Evolutionary conservation across 2,888 invertebrate genomes (phyloP).

Genomic region (Chymomyza caudatula): DNA sequence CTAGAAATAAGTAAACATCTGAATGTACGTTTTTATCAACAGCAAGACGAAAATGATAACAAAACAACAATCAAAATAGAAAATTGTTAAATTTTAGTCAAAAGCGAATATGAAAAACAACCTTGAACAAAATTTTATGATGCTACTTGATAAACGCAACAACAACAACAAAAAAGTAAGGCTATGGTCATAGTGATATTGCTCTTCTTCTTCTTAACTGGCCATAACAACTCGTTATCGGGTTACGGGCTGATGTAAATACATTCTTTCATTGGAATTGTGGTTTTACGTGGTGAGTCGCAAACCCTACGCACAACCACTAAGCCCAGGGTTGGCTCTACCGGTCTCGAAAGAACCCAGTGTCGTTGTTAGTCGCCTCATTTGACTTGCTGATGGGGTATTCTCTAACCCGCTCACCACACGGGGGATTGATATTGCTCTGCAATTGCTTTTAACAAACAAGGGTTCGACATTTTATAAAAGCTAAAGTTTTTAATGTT

Average conservation of each 20-base stretch:
- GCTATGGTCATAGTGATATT: neutral
- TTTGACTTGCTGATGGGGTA: too few species aligned
- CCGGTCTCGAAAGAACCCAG: too few species aligned
- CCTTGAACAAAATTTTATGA: conserved; percentile 41
- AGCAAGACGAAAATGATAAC: conserved; percentile 34
- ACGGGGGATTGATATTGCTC: too few species aligned
- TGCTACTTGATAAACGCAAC: conserved; percentile 8
- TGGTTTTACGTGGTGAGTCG: too few species aligned
- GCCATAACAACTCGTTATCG: too few species aligned
- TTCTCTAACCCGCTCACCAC: too few species aligned
- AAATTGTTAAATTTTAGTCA: conserved; percentile 21
- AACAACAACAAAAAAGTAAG: neutral
- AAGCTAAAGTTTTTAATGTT: neutral
- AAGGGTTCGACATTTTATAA: neutral
- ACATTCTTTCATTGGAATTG: too few species aligned
- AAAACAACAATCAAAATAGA: conserved; percentile 44
- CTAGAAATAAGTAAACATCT: conserved; percentile 5
- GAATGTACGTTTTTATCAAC: conserved; percentile 2
- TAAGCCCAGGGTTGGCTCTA: too few species aligned
- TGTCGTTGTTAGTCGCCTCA: too few species aligned
- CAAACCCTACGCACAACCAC: too few species aligned
- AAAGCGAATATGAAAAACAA: conserved; percentile 23
- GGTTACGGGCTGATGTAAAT: too few species aligned
- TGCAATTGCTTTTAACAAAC: neutral
- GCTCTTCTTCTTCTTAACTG: too few species aligned